A percentile compares a stretch with the other conserved stretches of the same genome.
Evolutionary conservation across 1,140 invertebrate species (phyloP).

Genomic region (Euwallacea similis): DNA sequence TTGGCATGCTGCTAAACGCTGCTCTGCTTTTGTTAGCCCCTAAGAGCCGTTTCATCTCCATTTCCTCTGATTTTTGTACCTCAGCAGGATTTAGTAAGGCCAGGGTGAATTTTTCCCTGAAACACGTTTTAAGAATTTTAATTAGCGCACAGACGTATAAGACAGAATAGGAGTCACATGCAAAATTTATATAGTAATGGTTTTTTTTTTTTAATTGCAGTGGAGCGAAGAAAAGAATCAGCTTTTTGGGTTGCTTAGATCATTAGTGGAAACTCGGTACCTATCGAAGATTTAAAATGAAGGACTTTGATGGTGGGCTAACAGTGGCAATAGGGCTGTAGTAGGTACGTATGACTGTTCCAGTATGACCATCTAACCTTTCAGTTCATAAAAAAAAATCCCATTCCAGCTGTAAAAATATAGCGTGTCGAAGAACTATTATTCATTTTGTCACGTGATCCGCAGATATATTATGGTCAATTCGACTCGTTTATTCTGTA

Average conservation of each 20-base stretch:
- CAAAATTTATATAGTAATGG: background rate
- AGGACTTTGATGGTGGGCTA: too few relatives aligned
- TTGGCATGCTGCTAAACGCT: constrained; percentile 9
- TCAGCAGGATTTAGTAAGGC: background rate
- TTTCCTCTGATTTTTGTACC: background rate
- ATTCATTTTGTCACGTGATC: constrained; percentile 16
- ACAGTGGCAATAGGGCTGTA: too few relatives aligned
- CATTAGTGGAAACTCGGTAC: too few relatives aligned
- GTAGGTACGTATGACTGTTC: too few relatives aligned
- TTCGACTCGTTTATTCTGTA: background rate
- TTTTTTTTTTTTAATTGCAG: too few relatives aligned
- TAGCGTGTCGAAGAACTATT: constrained; percentile 9
- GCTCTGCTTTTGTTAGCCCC: background rate
- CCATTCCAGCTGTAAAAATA: constrained; percentile 3
- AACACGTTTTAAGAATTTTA: background rate
- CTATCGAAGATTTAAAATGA: too few relatives aligned
- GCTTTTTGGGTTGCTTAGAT: too few relatives aligned
- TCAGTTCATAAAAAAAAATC: constrained; percentile 1
- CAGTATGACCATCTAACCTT: too few relatives aligned
- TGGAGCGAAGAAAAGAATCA: too few relatives aligned
- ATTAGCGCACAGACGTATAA: background rate
- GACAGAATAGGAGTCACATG: background rate
- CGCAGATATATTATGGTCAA: constrained; percentile 2
- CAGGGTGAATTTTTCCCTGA: constrained; percentile 1
- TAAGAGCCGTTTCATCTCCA: background rate